These are phyloP conservation scores for Heterodera carotae DNA, from an alignment of 1,140 invertebrate species.

Conservation along the genomic window DNA sequence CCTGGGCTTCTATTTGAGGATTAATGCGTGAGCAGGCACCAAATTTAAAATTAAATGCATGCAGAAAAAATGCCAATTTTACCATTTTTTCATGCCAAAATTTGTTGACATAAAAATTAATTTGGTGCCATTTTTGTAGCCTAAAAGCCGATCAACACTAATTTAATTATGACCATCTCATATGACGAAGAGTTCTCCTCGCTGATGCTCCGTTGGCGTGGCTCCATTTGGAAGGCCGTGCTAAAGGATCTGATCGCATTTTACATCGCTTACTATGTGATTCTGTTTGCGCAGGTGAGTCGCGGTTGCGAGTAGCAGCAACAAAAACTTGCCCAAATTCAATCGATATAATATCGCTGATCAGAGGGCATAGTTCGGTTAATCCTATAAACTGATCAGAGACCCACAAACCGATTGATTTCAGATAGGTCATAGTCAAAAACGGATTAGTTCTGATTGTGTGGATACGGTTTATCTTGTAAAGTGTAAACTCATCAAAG, in stretches of 20 bases:
- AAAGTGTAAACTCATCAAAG: neutral
- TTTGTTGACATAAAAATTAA: too few species aligned
- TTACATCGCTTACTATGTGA: conserved; percentile 65
- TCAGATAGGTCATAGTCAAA: neutral
- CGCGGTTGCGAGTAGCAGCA: too few species aligned
- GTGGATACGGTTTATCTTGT: neutral
- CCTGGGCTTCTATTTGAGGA: too few species aligned
- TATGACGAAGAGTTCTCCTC: conserved; percentile 56
- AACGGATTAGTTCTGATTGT: conserved; percentile 18
- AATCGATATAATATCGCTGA: too few species aligned
- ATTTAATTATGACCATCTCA: conserved; percentile 39
- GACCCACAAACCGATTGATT: conserved; percentile 3
- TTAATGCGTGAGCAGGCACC: too few species aligned
- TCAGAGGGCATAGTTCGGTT: too few species aligned
- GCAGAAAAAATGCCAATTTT: too few species aligned
- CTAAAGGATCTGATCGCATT: conserved; percentile 65
- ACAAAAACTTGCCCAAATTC: too few species aligned
- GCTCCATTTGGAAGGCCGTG: conserved; percentile 64
- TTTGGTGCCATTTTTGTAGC: too few species aligned
- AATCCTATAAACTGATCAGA: neutral
- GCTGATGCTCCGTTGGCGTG: conserved; percentile 64
- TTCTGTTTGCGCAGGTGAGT: conserved; percentile 60
- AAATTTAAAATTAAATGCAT: too few species aligned
- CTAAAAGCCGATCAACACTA: too few species aligned
- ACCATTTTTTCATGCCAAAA: too few species aligned